Percentiles rank a stretch among this genome's conserved stretches.
Evolutionary conservation across 2,888 invertebrate genomes (phyloP).

Genomic region (Merodon equestris): DNA sequence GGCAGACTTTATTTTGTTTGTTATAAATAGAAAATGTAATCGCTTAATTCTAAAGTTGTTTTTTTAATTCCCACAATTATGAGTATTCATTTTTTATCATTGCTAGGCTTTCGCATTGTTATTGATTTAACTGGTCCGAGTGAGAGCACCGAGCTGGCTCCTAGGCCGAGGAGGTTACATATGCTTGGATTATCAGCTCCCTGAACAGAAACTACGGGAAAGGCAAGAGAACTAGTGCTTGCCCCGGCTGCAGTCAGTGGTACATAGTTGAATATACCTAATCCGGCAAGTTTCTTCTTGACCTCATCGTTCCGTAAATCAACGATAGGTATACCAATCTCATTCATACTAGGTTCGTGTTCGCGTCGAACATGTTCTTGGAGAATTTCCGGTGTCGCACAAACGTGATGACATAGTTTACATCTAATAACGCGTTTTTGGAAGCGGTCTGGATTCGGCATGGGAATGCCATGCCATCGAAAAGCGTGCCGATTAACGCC

Average conservation of each 20-base stretch:
- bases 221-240: slow-evolving; percentile 83
- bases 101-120: slow-evolving; percentile 72
- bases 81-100: slow-evolving; percentile 56
- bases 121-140: slow-evolving; percentile 85
- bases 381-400: slow-evolving; percentile 82
- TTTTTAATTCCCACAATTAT: not conserved
- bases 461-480: slow-evolving; percentile 68
- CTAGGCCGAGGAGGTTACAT: slow-evolving; percentile 82
- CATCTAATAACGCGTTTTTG: slow-evolving; percentile 80
- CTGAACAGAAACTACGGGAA: slow-evolving; percentile 85
- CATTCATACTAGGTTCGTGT: slow-evolving; percentile 81
- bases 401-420: slow-evolving; percentile 86
- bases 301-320: slow-evolving; percentile 85
- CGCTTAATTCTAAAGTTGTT: too few relatives aligned
- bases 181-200: slow-evolving; percentile 82
- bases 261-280: slow-evolving; percentile 88
- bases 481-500: slow-evolving; percentile 79
- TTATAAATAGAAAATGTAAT: not conserved
- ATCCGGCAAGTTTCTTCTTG: slow-evolving; percentile 82
- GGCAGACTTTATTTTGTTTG: too few relatives aligned
- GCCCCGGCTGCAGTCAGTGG: slow-evolving; percentile 83
- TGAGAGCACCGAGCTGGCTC: slow-evolving; percentile 85
- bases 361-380: slow-evolving; percentile 83
- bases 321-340: slow-evolving; percentile 86
- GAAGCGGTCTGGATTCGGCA: slow-evolving; percentile 41